Evolutionary conservation across 2,113 vertebrate species (phyloP), one percentile per base, ranked within the genome.

Genomic region (Grammomys dolichurus): DNA sequence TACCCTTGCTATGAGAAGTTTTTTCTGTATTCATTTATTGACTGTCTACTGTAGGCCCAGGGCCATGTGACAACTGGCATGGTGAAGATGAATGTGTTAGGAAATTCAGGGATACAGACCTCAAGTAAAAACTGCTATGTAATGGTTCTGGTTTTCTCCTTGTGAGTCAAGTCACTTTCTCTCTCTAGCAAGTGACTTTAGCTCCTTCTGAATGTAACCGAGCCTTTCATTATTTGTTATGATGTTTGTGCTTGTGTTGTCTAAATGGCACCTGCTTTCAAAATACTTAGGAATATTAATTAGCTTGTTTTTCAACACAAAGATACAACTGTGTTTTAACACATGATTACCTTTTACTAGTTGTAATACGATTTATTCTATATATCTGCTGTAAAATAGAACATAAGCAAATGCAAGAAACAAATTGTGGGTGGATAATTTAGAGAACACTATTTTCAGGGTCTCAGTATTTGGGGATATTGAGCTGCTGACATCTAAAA

Each of bases 251-350:
- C 82, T 93, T 90, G 46, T 90, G 77, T 95, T 97, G n/a, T 95
- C 82, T 91, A 91, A 98, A 97, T 98, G 90, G 31, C 77, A 96
- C 91, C n/a, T 98, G 91, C 97, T 98, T 97, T 97, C 95, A 97
- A 97, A 97, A 96, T 94, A 95, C 75, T 94, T 89, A 89, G 87
- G 98, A 98, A 96, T 97, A 97, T 96, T 94, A 98, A 98, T 97
- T 96, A 97, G 0, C 40, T 93, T 43, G 5, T 90, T 92, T 98
- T 97, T 90, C 80, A 95, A 91, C 43, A 97, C 92, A 98, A 97
- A 98, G 84, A 97, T 65, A 58, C 97, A 98, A 84, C 82, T 12
- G 92, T 94, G 67, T 94, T 92, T 96, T 69, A 77, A 95, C 97
- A 95, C 78, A 22, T 40, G 65, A 95, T 36, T 76, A 95, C 20